A percentile compares a stretch with the other conserved stretches of the same genome.
These are phyloP conservation scores for Macheiramphus alcinus DNA, from an alignment of 2,113 vertebrate genomes.

Conservation along the genomic window DNA sequence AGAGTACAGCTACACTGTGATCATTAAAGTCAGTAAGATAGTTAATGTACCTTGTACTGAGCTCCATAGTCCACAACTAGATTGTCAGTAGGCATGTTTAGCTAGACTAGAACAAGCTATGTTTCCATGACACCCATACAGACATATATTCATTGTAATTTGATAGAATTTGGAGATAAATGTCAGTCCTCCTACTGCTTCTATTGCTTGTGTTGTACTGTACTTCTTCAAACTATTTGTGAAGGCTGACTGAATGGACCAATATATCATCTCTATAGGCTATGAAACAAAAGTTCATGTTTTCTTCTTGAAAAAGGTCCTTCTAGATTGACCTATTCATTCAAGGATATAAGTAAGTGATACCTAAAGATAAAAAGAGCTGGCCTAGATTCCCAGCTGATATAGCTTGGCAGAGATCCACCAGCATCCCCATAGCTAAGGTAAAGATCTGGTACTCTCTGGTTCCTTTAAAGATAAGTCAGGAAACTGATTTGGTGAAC, in stretches of 20 bases:
- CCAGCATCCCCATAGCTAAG: neutral
- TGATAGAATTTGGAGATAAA: neutral
- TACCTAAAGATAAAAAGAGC: neutral
- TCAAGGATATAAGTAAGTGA: neutral
- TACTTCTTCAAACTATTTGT: neutral
- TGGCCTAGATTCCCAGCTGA: neutral
- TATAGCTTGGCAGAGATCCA: neutral
- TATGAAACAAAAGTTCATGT: neutral
- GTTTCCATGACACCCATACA: neutral
- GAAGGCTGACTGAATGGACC: neutral
- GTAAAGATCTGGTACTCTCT: neutral
- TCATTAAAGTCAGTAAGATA: neutral
- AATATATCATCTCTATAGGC: neutral
- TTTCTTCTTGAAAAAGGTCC: neutral
- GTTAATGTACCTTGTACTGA: neutral
- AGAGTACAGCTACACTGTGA: neutral
- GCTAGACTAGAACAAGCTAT: neutral
- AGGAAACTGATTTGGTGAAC: neutral
- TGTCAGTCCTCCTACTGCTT: neutral
- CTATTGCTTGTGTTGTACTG: neutral
- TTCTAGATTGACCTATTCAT: neutral
- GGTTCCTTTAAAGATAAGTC: neutral
- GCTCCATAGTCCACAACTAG: neutral
- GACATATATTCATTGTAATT: neutral
- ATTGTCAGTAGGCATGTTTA: neutral